phyloP scores from a whole-genome alignment of 2,797 vertebrate genomes.

The Echeneis naucrates region DNA sequence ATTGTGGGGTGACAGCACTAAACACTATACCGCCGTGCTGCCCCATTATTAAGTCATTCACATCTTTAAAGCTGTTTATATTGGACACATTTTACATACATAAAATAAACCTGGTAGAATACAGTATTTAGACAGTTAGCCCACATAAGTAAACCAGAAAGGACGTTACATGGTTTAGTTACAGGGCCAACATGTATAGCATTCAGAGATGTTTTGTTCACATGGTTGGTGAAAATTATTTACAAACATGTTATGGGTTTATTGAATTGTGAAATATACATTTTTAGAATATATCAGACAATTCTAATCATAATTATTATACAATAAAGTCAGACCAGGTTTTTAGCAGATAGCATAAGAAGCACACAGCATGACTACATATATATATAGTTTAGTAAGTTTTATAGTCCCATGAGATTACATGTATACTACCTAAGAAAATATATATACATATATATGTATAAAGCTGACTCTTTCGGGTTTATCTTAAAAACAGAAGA shows the following conservation, averaged over 20 bases:
- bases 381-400: too few relatives aligned
- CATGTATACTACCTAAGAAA: neutral
- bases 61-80: neutral
- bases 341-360: neutral
- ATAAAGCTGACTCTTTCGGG: too few relatives aligned
- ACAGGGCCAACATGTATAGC: neutral
- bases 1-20: too few relatives aligned
- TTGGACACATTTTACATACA: too few relatives aligned
- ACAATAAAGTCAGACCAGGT: neutral
- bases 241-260: neutral
- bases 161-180: neutral
- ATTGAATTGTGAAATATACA: neutral
- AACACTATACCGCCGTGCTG: too few relatives aligned
- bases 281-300: too few relatives aligned
- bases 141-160: conserved; percentile 6
- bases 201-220: neutral
- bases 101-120: too few relatives aligned
- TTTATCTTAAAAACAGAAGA: neutral
- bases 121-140: too few relatives aligned
- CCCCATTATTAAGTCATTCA: too few relatives aligned
- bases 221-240: neutral
- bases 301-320: neutral
- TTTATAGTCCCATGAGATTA: neutral
- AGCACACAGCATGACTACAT: neutral
- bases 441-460: neutral